Percentiles rank a stretch among this genome's conserved stretches.
phyloP scores from a whole-genome alignment of 2,888 invertebrate species.

The Nemotelus nigrinus region DNA sequence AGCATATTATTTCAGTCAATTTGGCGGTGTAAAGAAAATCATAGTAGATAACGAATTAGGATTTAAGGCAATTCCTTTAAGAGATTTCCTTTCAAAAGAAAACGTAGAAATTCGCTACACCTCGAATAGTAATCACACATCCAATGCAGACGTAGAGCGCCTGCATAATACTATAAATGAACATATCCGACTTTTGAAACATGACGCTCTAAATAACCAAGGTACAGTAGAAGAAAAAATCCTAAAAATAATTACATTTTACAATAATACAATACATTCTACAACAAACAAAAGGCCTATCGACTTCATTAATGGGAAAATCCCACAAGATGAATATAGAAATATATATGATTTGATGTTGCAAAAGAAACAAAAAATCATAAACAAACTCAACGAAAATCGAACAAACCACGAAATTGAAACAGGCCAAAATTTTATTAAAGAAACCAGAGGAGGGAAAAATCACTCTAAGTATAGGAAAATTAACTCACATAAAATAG shows the following conservation, averaged over 20 bases:
- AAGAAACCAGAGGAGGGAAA: conserved; percentile 36
- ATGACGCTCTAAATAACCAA: conserved; percentile 10
- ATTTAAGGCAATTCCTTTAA: background rate
- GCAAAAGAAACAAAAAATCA: conserved; percentile 22
- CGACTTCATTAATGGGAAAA: conserved; percentile 31
- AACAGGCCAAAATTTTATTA: conserved; percentile 29
- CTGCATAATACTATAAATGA: conserved; percentile 1
- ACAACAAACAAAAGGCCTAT: conserved; percentile 38
- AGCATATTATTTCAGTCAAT: background rate
- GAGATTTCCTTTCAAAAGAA: background rate
- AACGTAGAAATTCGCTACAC: background rate
- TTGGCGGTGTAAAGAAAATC: background rate
- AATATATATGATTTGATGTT: conserved; percentile 1
- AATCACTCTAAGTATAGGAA: conserved; percentile 40
- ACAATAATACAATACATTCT: conserved; percentile 30
- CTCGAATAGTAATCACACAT: conserved; percentile 6
- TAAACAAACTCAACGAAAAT: background rate
- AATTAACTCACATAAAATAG: conserved; percentile 12
- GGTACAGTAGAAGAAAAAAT: conserved; percentile 14
- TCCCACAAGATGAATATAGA: conserved; percentile 18
- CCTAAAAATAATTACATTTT: conserved; percentile 1
- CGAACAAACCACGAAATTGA: conserved; percentile 15
- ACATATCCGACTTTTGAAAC: conserved; percentile 1
- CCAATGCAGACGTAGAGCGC: conserved; percentile 15
- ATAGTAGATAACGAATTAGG: background rate